Base-by-base conservation (phyloP, 2,113 vertebrate genomes). In the Tor tambroides region DNA sequence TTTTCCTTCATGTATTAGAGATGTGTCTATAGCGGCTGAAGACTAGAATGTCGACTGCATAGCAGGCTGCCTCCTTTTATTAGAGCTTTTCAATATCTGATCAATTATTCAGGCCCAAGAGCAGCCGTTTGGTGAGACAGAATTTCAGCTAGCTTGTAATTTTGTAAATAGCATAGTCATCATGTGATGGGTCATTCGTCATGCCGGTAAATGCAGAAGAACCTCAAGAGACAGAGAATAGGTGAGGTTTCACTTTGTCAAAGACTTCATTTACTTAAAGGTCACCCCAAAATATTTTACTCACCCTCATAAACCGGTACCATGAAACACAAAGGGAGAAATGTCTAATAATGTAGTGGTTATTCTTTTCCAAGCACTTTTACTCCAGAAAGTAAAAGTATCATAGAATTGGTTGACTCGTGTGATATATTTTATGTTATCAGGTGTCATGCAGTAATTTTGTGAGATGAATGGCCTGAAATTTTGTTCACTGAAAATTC, bases 71-170 rank as follows among this genome's bases (percentile, higher is more conserved):
- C 90, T 94, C 93, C 89, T 94, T 94, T 93, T 95, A 93, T 95
- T 92, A 94, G 90, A 91, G 86, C 89, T 95, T 94, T 92, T 96
- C 95, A 94, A 95, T 96, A 95, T 88, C 78, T 88, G 91, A 94
- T 96, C 94, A 96, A 95, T 96, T 96, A 96, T 96, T 96, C 92
- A 96, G 28, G 87, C 89, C 72, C 78, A 93, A n/a, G 91, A 93
- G 92, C 92, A 91, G 88, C 93, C 92, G 89, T 93, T 94, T 92
- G 93, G 94, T 84, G 89, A 92, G 94, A 87, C 93, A 95, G 90
- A 91, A 89, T 95, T 95, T 95, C 94, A 94, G 90, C 93, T 88
- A 92, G 91, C 91, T 93, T 94, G 91, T 93, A 92, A 93, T 95
- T 95, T 94, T 94, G 91, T 91, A 96, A 95, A 95, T 94, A 88